Evolutionary conservation across 2,113 vertebrate genomes (phyloP).

Genomic region (Daboia siamensis): DNA sequence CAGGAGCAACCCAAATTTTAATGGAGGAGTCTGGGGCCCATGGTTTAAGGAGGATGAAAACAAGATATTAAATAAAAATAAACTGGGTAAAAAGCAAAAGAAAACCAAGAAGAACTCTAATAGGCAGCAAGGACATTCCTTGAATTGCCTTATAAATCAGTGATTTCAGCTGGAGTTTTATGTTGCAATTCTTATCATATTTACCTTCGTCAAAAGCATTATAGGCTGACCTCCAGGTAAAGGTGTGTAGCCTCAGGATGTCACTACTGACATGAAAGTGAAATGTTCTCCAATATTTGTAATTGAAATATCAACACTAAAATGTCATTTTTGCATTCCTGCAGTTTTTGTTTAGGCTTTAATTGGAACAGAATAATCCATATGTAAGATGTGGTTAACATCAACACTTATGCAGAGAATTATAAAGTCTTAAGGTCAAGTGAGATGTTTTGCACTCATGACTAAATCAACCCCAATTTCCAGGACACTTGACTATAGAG

Average conservation of each 20-base stretch:
- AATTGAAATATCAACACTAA: conserved; percentile 12
- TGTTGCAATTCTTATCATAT: not conserved
- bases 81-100: conserved; percentile 71
- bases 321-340: conserved; percentile 28
- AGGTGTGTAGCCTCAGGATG: not conserved
- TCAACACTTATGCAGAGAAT: not conserved
- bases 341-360: not conserved
- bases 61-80: conserved; percentile 63
- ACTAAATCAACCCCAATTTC: not conserved
- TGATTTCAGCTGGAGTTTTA: conserved; percentile 19
- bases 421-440: not conserved
- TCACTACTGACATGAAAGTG: not conserved
- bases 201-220: not conserved
- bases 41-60: conserved; percentile 84
- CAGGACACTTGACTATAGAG: not conserved
- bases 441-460: conserved; percentile 8
- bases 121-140: conserved; percentile 31
- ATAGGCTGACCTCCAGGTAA: not conserved
- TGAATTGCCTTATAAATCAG: conserved; percentile 49
- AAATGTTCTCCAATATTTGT: not conserved
- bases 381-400: not conserved
- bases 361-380: conserved; percentile 4
- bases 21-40: conserved; percentile 94
- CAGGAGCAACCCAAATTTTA: conserved; percentile 91
- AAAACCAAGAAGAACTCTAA: conserved; percentile 70